Evolutionary conservation across 2,888 invertebrate genomes (phyloP), one percentile per base, ranked within the genome.

Genomic region (Netelia inedita): DNA sequence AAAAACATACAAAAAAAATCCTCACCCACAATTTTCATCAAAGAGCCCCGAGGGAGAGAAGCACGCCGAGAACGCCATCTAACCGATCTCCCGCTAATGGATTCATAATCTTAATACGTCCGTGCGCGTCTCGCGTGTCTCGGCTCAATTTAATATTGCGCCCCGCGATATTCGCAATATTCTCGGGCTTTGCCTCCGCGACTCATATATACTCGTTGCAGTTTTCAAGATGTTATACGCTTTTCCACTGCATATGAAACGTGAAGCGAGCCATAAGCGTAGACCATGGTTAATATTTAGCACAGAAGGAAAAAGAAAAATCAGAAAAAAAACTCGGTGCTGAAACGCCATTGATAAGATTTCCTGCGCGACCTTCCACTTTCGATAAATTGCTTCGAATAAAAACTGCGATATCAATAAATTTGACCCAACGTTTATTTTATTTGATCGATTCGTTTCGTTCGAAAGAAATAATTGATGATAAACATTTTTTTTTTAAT

Each of bases 61-160:
- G 79, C 79, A 65, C 55, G 73, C 63, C 69, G 71, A 72, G 73
- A 74, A 76, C 79, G 85, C 75, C 87, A 86, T 86, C 86, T 86
- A 85, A 81, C 74, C 86, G 86, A 88, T 88, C 86, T 86, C 78
- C 85, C 86, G 86, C 90, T 92, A 92, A 92, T 92, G 91, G 91
- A 92, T 91, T 91, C 91, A 90, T 91, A 91, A 91, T 91, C 91
- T 92, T 92, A 91, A 91, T 92, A 91, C 88, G 80, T 88, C 83
- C 85, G 86, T 74, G 79, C 69, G 81, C 86, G 87, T 86, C 87
- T 91, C 88, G 89, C 91, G 91, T 91, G 91, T 88, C 89, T 87
- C 86, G 85, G 82, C 88, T 87, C 91, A 90, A 91, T 91, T 91
- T 90, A 88, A 90, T 89, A 89, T 89, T 88, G 87, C 86, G 82